Base-by-base conservation (phyloP, 2,113 vertebrate genomes). In the Trogon melanurus region DNA sequence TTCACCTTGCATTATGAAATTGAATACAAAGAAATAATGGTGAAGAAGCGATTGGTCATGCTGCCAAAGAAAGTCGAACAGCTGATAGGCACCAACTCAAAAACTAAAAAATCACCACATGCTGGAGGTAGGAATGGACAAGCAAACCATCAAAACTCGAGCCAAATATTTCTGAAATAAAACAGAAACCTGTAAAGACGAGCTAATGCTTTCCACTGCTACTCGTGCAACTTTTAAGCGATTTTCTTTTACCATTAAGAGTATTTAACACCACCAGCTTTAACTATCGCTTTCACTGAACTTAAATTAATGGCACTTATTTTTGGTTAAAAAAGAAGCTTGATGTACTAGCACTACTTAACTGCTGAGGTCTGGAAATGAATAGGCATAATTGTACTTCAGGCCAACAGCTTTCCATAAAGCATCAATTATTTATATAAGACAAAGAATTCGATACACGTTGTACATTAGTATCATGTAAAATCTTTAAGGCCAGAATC, bases 311-410 rank as follows among this genome's bases (percentile, higher is more conserved):
- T 20, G 12, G 73, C 32, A 90, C 38, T 89, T 95, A 66, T 80
- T 95, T 91, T 83, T 80, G 60, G 66, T 89, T 87, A 85, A 91
- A 96, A 95, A 75, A 95, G 57, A 81, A 87, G n/a, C 22, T 83
- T 92, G 91, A 92, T 75, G 76, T 75, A 92, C 72, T 69, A 75
- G 79, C 61, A 62, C 27, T 91, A 69, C 80, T 93, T 79, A 93
- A 88, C 82, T 84, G 88, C 84, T 93, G 88, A 92, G 79, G 71
- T 95, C 88, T 89, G 65, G 45, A 97, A 96, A 91, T 93, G 83
- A 96, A 93, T 50, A 94, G 79, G 27, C 32, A 79, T 74, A 93
- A 94, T 32, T 91, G 51, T 92, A 82, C 91, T 96, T 88, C 85
- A 91, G 61, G 58, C 85, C 89, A 94, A 76, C 67, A 91, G 88